Evolutionary conservation across 1,140 invertebrate genomes (phyloP).

Genomic region (Trachymyrmex cornetzi): DNA sequence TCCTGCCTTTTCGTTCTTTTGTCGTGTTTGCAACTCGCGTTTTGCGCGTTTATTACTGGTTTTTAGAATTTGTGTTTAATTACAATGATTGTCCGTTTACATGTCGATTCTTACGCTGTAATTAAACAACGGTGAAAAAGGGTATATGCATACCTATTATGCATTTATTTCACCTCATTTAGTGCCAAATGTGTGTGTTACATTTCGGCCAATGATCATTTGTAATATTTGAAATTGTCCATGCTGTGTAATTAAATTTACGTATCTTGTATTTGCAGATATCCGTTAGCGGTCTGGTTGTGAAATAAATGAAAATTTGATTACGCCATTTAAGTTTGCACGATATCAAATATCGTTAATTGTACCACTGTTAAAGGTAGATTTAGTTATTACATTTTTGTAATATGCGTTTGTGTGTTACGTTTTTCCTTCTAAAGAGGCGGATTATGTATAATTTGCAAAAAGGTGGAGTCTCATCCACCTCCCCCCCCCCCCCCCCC

Average conservation of each 20-base stretch:
- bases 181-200: not conserved
- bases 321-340: not conserved
- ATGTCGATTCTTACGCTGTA: not conserved
- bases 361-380: not conserved
- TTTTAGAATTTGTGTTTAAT: not conserved
- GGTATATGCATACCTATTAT: not conserved
- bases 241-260: constrained; percentile 5
- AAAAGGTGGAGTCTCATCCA: not conserved
- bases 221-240: constrained; percentile 8
- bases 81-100: not conserved
- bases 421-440: no score
- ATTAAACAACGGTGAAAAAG: not conserved
- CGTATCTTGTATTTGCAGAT: not conserved
- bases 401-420: not conserved
- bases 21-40: constrained; percentile 12
- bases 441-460: constrained; percentile 2
- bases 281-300: not conserved
- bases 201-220: not conserved
- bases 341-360: not conserved
- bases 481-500: no score
- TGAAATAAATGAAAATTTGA: constrained; percentile 16
- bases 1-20: not conserved
- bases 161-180: not conserved
- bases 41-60: not conserved
- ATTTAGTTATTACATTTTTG: not conserved